Conservation (phyloP, 2,113 vertebrate genomes). For the Butorides virescens region DNA sequence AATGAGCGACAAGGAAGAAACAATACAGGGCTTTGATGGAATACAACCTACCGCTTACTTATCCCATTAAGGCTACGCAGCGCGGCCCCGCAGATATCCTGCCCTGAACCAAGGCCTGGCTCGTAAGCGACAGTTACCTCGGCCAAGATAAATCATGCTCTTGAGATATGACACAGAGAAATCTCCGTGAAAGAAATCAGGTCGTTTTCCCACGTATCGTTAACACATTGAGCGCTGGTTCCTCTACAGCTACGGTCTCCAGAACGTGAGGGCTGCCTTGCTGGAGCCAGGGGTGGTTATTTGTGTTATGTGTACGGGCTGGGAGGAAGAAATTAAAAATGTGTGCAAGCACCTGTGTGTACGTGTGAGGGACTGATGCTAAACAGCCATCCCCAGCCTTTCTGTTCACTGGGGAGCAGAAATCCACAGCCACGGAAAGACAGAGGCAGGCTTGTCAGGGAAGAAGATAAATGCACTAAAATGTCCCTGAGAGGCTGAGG, state of each 20-base stretch:
- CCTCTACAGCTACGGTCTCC: not conserved
- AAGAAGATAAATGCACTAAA: not conserved
- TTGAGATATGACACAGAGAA: not conserved
- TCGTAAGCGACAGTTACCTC: not conserved
- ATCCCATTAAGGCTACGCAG: conserved; percentile 34
- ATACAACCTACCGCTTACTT: not conserved
- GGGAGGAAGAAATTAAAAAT: not conserved
- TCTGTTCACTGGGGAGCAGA: not conserved
- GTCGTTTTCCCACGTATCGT: not conserved
- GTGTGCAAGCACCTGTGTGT: not conserved
- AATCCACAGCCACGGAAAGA: not conserved
- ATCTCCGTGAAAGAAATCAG: not conserved
- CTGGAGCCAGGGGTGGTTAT: not conserved
- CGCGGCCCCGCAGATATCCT: not conserved
- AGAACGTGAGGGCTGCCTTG: accelerated
- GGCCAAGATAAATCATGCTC: not conserved
- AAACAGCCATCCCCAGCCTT: not conserved
- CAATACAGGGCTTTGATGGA: conserved; percentile 39
- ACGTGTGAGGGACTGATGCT: not conserved
- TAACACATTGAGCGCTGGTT: not conserved
- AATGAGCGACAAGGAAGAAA: conserved; percentile 63
- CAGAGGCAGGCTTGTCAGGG: not conserved
- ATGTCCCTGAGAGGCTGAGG: not conserved
- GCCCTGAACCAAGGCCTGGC: not conserved
- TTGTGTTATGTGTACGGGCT: not conserved